phyloP scores from a whole-genome alignment of 2,113 vertebrate genomes.

The Nesogale talazaci region DNA sequence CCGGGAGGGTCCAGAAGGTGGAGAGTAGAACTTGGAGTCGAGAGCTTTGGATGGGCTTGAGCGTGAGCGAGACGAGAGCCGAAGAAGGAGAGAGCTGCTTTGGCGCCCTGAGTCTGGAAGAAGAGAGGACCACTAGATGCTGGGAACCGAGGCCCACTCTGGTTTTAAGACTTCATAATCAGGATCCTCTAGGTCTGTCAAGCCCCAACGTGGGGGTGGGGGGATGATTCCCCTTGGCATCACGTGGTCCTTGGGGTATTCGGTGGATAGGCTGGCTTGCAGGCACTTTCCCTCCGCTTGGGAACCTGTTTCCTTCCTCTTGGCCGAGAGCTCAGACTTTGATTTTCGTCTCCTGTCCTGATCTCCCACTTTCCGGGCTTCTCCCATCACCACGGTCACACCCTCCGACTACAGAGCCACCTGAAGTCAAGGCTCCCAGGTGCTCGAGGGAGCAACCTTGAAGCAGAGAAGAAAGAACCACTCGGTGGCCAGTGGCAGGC shows the following conservation, averaged over 20 bases:
- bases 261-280: neutral
- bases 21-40: constrained; percentile 6
- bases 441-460: neutral
- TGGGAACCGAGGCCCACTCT: too few species aligned
- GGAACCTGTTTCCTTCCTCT: neutral
- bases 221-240: neutral
- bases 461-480: neutral
- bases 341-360: neutral
- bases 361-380: neutral
- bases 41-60: neutral
- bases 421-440: neutral
- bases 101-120: neutral
- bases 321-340: neutral
- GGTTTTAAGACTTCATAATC: too few species aligned
- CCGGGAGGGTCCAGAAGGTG: neutral
- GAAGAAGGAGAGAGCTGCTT: neutral
- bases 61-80: neutral
- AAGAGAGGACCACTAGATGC: neutral
- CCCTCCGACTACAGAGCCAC: neutral
- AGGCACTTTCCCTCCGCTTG: neutral
- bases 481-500: too few species aligned
- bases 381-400: neutral
- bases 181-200: neutral
- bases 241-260: neutral
- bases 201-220: neutral